These are phyloP conservation scores for Rhynchonema sp. DNA, from an alignment of 2,888 invertebrate genomes.

Conservation along the genomic window DNA sequence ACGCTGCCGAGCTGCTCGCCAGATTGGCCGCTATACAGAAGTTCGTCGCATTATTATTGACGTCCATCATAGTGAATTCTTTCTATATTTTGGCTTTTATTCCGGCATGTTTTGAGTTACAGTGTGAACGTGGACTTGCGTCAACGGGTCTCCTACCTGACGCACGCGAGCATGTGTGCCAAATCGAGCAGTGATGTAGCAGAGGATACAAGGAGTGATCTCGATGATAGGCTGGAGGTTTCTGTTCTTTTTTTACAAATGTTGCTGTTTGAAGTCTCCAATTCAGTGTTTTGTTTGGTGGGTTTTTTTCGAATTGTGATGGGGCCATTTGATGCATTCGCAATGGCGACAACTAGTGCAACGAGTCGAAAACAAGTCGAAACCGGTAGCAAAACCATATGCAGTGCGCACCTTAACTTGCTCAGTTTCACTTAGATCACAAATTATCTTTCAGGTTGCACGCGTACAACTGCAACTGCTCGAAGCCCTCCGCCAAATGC, in stretches of 20 bases:
- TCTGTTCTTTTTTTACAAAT: not conserved
- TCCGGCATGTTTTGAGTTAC: slow-evolving; percentile 15
- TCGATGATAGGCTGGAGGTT: slow-evolving; percentile 70
- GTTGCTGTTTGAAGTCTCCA: not conserved
- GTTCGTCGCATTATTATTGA: not conserved
- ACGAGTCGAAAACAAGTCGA: no score
- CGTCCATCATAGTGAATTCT: not conserved
- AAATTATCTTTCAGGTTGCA: slow-evolving; percentile 1
- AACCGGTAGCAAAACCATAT: no score
- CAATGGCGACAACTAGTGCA: no score
- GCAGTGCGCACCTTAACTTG: no score
- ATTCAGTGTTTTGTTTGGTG: not conserved
- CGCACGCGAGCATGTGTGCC: slow-evolving; percentile 82
- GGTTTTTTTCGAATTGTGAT: no score
- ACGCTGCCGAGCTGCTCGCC: slow-evolving; percentile 72
- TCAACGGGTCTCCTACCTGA: slow-evolving; percentile 69
- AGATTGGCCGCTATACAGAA: slow-evolving; percentile 52
- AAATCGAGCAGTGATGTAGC: slow-evolving; percentile 43
- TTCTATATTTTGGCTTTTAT: slow-evolving; percentile 2
- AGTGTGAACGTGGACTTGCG: slow-evolving; percentile 53
- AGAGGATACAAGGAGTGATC: slow-evolving; percentile 59
- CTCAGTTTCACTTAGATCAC: no score
- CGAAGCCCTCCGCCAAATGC: not conserved
- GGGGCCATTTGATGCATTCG: no score
- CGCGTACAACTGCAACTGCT: not conserved